Evolutionary conservation across 2,113 vertebrate species (phyloP).

Genomic region (Oryzias javanicus): DNA sequence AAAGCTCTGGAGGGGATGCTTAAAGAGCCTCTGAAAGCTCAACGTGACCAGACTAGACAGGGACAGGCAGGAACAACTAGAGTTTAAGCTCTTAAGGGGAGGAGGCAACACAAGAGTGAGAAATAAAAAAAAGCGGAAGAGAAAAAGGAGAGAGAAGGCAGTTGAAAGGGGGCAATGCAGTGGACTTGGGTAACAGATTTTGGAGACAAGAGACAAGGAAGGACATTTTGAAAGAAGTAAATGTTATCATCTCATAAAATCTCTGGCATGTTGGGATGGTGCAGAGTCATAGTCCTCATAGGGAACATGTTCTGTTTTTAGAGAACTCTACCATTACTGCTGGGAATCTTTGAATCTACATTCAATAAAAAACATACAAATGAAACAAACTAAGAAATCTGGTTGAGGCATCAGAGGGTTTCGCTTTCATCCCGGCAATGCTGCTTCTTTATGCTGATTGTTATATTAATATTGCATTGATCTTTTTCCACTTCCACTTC

Average conservation of each 20-base stretch:
- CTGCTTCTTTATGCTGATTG: slow-evolving; percentile 40
- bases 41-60: no score
- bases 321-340: slow-evolving; percentile 12
- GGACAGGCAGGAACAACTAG: no score
- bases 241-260: slow-evolving; percentile 9
- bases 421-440: slow-evolving; percentile 22
- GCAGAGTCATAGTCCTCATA: slow-evolving; percentile 21
- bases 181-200: no score
- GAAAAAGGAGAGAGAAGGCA: no score
- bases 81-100: no score
- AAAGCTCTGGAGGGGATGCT: no score
- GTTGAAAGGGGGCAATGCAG: no score
- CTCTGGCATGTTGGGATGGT: slow-evolving; percentile 1
- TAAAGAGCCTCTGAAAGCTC: no score
- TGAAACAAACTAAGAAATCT: slow-evolving; percentile 23
- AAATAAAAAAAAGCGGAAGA: no score
- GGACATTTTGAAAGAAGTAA: slow-evolving; percentile 7
- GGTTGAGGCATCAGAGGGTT: slow-evolving; percentile 30
- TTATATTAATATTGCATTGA: slow-evolving; percentile 69
- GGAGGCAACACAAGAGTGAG: no score
- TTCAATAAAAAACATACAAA: slow-evolving; percentile 38
- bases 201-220: not conserved
- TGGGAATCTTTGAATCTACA: slow-evolving; percentile 38
- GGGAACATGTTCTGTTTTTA: slow-evolving; percentile 13
- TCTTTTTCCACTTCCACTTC: slow-evolving; percentile 21